Base-by-base conservation (phyloP, 2,888 invertebrate genomes). In the Philonicus albiceps region DNA sequence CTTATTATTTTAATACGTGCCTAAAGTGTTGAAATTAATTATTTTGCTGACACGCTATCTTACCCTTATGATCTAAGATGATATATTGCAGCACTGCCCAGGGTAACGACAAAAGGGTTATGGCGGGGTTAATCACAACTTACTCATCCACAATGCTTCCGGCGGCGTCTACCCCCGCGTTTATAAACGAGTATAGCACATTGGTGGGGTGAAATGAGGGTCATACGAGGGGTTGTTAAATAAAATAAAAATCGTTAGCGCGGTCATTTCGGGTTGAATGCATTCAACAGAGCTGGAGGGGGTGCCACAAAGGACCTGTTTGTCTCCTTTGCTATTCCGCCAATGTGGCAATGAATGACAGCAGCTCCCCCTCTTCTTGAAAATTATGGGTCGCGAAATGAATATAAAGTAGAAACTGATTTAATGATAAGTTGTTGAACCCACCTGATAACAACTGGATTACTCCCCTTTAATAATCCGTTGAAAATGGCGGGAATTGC, bases 341-440 rank as follows among this genome's bases (percentile, higher is more conserved):
- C 40, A 19, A n/a, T 40, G 11, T 76, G 76, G 37, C 22, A 22
- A 76, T 76, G 80, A 80, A 80, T 53, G 80, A 80, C 53, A 80
- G 53, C 6, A 8, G 5, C 31, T 31, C 40, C 3, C 13, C 13
- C 13, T n/a, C 76, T 43, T 27, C 30, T 13, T 30, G 34, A 80
- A 80, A 80, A 31, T 81, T 55, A 81, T 81, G 13, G 7, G 53
- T 19, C 16, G 22, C 55, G 64, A 55, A 81, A 64, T 81, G 64
- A 81, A 81, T 81, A 81, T 81, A 81, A 81, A 81, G 55, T 64
- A 81, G 84, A 86, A 86, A 87, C 86, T 87, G 87, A 87, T 87
- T 87, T 87, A 87, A 87, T 86, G 86, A 86, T 85, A 85, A 86
- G 86, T 80, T 85, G 76, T 64, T 74, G 89, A 86, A 84, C 86